Conservation (phyloP, 2,888 invertebrate species). For the Sinopyrophorus schimmeli region DNA sequence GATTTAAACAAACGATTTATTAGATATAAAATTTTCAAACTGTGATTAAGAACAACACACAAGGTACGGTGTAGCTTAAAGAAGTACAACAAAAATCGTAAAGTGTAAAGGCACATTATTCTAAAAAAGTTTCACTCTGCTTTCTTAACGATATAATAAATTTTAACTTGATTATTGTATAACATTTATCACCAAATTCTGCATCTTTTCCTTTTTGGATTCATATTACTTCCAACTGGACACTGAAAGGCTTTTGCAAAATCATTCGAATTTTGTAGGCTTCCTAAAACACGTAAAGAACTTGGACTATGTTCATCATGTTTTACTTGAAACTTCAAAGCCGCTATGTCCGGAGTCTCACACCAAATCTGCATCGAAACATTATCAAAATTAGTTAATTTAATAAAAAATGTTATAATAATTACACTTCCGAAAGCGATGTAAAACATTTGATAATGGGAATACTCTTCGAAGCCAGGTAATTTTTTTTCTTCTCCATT, state of each 20-base stretch:
- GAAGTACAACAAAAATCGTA: neutral
- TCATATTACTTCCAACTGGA: constrained; percentile 59
- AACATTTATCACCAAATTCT: constrained; percentile 57
- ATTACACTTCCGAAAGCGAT: constrained; percentile 80
- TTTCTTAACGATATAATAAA: neutral
- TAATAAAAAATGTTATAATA: constrained; percentile 29
- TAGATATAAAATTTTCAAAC: too few species aligned
- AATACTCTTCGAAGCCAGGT: constrained; percentile 73
- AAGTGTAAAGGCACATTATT: constrained; percentile 14
- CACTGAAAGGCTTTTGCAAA: constrained; percentile 70
- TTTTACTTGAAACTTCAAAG: constrained; percentile 65
- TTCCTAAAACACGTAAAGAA: constrained; percentile 68
- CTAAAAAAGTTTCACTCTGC: constrained; percentile 8
- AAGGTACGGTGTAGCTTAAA: constrained; percentile 11
- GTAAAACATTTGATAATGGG: constrained; percentile 77
- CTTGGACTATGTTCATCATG: constrained; percentile 76
- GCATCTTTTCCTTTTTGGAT: constrained; percentile 58
- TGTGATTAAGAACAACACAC: constrained; percentile 5
- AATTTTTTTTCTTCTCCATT: constrained; percentile 66
- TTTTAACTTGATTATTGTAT: neutral
- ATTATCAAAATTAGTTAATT: too few species aligned
- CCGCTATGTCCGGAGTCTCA: constrained; percentile 69
- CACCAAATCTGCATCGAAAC: constrained; percentile 75
- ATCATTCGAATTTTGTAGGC: constrained; percentile 72
- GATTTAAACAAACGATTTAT: too few species aligned